Base-by-base conservation (phyloP, 2,113 vertebrate genomes). In the Proterorhinus semilunaris region DNA sequence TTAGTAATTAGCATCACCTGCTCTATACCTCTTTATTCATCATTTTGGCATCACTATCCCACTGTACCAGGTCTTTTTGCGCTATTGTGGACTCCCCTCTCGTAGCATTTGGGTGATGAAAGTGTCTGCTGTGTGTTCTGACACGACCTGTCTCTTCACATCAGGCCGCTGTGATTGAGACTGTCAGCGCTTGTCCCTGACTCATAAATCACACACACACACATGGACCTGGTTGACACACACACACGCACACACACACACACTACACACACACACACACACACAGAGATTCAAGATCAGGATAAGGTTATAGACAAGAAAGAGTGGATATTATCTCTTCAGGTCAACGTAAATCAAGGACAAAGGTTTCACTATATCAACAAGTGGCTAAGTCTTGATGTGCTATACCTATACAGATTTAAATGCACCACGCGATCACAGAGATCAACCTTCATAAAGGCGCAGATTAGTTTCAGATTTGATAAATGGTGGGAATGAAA, bases 91-190 rank as follows among this genome's bases (percentile, higher is more conserved):
- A 72, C 16, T 75, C 69, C 67, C 67, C 54, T 72, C 74, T 69
- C 45, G 54, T 79, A 72, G 77, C 72, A 71, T 73, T 63, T 69
- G 64, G 67, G 69, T 75, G 83, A 84, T 79, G 74, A 86, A 83
- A 74, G 55, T 61, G 58, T 61, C 55, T 74, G 70, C 79, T 61
- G 76, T 75, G 66, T 77, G 77, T 79, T 80, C 87, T 86, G 86
- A 88, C 89, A 86, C 16, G 17, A 58, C 67, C 69, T 81, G 88
- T 89, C 89, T 79, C 74, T 75, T 89, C 84, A 53, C 79, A 89
- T 91, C 82, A 89, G 77, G 71, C 62, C 72, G 65, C 59, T 43
- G 72, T 83, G 89, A 89, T 80, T 69, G 84, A 86, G 68, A 79
- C 68, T 70, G 85, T 87, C 84, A 89, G 80, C 1, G 52, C 82